phyloP scores from a whole-genome alignment of 2,888 invertebrate genomes.

The Melinopterus prodromus region DNA sequence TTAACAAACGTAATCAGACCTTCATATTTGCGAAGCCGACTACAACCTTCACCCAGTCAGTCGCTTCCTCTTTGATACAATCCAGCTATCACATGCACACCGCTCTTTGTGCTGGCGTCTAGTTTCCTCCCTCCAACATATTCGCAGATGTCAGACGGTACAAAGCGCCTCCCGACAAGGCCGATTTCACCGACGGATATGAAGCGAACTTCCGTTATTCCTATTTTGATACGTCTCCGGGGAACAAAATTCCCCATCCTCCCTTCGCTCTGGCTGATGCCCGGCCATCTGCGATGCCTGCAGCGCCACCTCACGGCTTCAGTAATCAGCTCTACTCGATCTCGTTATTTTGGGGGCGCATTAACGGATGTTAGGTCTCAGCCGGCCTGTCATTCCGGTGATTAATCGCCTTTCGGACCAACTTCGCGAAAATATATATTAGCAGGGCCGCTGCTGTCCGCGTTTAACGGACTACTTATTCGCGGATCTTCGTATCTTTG shows the following conservation, averaged over 20 bases:
- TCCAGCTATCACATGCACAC: background rate
- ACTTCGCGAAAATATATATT: background rate
- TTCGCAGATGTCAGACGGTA: background rate
- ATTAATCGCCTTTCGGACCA: background rate
- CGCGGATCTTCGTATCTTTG: background rate
- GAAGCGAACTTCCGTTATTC: background rate
- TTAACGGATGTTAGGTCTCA: background rate
- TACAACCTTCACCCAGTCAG: background rate
- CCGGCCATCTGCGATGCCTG: background rate
- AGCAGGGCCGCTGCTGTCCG: background rate
- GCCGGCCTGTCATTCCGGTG: background rate
- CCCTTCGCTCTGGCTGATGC: background rate
- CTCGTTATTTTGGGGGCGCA: background rate
- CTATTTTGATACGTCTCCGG: no score
- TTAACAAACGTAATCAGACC: no score
- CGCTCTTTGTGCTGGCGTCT: background rate
- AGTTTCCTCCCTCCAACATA: background rate
- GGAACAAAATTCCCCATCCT: background rate
- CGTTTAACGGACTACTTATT: background rate
- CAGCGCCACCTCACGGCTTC: background rate
- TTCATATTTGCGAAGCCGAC: background rate
- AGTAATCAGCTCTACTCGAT: background rate
- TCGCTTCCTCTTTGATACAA: background rate
- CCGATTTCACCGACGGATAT: background rate
- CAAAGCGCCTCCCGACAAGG: background rate